Percentiles rank a stretch among this genome's conserved stretches.
phyloP scores from a whole-genome alignment of 2,797 vertebrate species.

The Fringilla coelebs region DNA sequence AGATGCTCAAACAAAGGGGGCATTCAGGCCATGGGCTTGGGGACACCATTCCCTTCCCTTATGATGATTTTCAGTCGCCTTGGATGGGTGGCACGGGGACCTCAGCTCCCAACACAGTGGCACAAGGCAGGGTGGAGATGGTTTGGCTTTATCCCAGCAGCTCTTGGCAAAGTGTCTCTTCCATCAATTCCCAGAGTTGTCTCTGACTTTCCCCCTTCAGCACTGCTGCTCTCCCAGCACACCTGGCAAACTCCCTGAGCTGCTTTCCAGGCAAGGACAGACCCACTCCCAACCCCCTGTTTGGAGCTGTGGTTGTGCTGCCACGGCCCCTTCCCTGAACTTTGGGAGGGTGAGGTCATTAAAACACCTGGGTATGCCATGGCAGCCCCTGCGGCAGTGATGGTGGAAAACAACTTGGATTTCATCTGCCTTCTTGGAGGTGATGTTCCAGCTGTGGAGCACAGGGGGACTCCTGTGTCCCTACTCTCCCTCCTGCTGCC shows the following conservation, averaged over 20 bases:
- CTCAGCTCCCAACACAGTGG: rapidly evolving
- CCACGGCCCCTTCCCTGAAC: not conserved
- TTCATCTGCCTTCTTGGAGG: not conserved
- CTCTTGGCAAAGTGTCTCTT: not conserved
- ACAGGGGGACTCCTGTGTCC: not conserved
- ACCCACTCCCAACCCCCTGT: not conserved
- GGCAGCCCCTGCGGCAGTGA: not conserved
- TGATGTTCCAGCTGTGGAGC: not conserved
- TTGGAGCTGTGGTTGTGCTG: not conserved
- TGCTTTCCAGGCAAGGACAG: not conserved
- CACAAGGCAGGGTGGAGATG: not conserved
- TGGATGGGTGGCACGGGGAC: not conserved
- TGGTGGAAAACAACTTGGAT: not conserved
- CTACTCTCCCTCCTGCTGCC: not conserved
- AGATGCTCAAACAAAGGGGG: not conserved
- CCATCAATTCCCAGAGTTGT: not conserved
- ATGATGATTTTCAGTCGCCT: not conserved
- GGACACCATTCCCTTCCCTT: not conserved
- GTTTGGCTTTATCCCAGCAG: not conserved
- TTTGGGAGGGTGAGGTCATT: rapidly evolving
- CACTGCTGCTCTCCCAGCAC: not conserved
- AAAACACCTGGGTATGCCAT: not conserved
- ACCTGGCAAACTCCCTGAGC: not conserved
- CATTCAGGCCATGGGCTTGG: not conserved
- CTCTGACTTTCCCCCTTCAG: not conserved